Evolutionary conservation across 2,888 invertebrate genomes (phyloP), one percentile per base, ranked within the genome.

Genomic region (Galeruca laticollis): DNA sequence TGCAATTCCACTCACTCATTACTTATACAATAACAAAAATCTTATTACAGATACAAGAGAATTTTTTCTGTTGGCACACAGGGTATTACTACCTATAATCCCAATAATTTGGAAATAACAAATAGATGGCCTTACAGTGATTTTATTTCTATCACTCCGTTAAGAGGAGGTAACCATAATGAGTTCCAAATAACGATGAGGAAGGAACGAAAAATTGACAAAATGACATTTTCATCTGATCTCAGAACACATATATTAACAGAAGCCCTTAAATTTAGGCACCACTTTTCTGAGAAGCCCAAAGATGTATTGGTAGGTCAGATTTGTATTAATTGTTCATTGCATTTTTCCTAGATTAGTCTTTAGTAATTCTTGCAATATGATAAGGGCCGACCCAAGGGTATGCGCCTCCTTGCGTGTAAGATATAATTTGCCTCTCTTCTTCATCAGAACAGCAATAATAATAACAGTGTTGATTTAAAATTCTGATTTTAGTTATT

Each of bases 31-130:
- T 40, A 35, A 18, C 8, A 31, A 31, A 65, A 33, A 51, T 60
- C 10, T n/a, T 40, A 35, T 63, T 81, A 37, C 80, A 94, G 94
- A 83, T 99, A 99, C 87, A 98, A 97, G 86, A 89, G 99, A 79
- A 95, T 99, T 81, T 96, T 99, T 84, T 97, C 99, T 9, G 92
- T 99, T 82, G 99, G 99, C 65, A 94, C 96, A 49, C 91, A 92
- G 83, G 98, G 98, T 37, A 94, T 99, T 79, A 96, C 98, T 57
- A 99, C 99, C 0, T 99, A 99, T 86, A 98, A 98, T 87, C 98
- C 96, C n/a, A 90, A 88, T 73, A 93, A 90, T 76, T 87, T 95
- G 79, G 96, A 96, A 83, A 89, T 95, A 75, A 99, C 99, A 66
- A 99, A 99, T 87, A 94, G 95, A 86, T 96, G 96, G 96, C 87